These are phyloP conservation scores for Macroramphosus scolopax DNA, from an alignment of 2,797 vertebrate genomes.

Conservation along the genomic window DNA sequence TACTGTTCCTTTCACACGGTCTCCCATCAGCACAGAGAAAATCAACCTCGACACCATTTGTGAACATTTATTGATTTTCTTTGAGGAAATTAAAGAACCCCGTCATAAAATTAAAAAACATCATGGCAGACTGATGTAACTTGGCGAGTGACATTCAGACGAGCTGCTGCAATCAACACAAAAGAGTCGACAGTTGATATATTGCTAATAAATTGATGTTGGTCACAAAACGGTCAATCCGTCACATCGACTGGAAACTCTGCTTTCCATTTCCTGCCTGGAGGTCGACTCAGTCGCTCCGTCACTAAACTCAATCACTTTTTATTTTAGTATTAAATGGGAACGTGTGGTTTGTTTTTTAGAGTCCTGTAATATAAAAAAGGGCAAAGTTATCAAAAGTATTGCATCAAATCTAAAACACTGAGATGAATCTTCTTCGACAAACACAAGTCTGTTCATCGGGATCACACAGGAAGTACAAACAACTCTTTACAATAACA, in stretches of 20 bases:
- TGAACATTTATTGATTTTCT: slow-evolving; percentile 66
- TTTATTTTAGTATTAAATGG: slow-evolving; percentile 2
- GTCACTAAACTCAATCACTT: neutral
- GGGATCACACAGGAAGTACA: slow-evolving; percentile 35
- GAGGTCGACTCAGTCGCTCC: neutral
- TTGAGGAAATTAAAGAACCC: slow-evolving; percentile 56
- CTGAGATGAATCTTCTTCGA: slow-evolving; percentile 35
- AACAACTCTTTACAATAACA: slow-evolving; percentile 25
- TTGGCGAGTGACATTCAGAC: slow-evolving; percentile 41
- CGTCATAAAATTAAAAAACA: slow-evolving; percentile 35
- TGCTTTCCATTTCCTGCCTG: neutral
- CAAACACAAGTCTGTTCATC: slow-evolving; percentile 14
- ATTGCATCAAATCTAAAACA: slow-evolving; percentile 58
- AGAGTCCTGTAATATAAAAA: slow-evolving; percentile 45
- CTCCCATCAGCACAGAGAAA: neutral
- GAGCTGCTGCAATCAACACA: slow-evolving; percentile 30
- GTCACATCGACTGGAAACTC: neutral
- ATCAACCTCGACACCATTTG: slow-evolving; percentile 4
- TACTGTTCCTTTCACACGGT: no score
- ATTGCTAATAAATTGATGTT: slow-evolving; percentile 16
- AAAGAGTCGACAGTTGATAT: neutral
- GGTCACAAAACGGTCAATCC: slow-evolving; percentile 18
- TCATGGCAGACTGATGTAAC: slow-evolving; percentile 27
- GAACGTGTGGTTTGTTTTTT: slow-evolving; percentile 27
- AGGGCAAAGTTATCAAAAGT: slow-evolving; percentile 57